Conservation (phyloP, 2,888 invertebrate species). For the Nymphalis urticae region DNA sequence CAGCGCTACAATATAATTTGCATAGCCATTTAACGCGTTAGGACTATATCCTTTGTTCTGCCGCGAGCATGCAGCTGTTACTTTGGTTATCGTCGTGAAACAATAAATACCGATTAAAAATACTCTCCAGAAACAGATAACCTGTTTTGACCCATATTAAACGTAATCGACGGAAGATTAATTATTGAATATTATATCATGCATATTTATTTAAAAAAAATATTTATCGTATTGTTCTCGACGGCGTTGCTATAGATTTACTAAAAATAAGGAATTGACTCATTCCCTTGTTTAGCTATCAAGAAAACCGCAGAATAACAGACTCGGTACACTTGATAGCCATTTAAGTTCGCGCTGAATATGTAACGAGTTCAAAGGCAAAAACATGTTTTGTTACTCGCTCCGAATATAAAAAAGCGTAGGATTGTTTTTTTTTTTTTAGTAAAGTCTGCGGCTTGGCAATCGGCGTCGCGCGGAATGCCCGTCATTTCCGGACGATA, state of each 20-base stretch:
- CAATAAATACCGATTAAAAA: conserved; percentile 73
- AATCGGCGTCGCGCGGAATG: conserved; percentile 74
- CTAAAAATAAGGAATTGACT: conserved; percentile 25
- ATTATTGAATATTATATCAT: conserved; percentile 20
- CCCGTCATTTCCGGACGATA: conserved; percentile 79
- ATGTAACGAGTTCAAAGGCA: conserved; percentile 34
- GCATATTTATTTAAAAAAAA: not conserved
- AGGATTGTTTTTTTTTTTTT: conserved; percentile 34
- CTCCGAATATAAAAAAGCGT: conserved; percentile 26
- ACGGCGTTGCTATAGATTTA: not conserved
- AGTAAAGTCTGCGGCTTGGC: conserved; percentile 38
- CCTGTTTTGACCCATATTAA: conserved; percentile 52
- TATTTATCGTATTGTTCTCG: conserved; percentile 6
- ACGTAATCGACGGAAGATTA: conserved; percentile 42
- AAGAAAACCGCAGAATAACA: conserved; percentile 32
- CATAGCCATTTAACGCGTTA: conserved; percentile 61
- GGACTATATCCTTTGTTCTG: conserved; percentile 73
- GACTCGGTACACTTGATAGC: conserved; percentile 17
- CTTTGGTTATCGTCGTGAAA: conserved; percentile 63
- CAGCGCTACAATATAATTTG: conserved; percentile 55
- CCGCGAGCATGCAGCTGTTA: conserved; percentile 69
- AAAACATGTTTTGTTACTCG: conserved; percentile 38
- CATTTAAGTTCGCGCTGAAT: conserved; percentile 24
- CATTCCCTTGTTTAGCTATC: conserved; percentile 21
- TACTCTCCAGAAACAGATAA: conserved; percentile 66